Percentiles rank a stretch among this genome's conserved stretches.
Evolutionary conservation across 1,140 invertebrate genomes (phyloP).

Genomic region (Glossosoma conforme): DNA sequence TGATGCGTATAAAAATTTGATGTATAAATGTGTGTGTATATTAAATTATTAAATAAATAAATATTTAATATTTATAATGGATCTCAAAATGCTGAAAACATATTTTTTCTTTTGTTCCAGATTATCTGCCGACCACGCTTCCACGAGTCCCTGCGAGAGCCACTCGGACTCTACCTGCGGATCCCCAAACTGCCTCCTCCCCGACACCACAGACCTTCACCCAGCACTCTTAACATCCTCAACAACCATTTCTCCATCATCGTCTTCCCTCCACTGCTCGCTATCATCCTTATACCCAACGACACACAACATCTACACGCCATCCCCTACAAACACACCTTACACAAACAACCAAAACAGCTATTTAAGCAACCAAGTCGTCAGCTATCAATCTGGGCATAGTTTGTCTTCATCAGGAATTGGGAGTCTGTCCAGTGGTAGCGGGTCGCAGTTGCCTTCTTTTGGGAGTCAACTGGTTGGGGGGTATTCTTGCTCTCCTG

Average conservation of each 20-base stretch:
- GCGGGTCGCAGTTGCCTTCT: background rate
- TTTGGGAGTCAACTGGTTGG: background rate
- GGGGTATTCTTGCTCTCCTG: background rate
- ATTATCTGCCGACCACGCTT: slow-evolving; percentile 7
- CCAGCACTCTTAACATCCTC: background rate
- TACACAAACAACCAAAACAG: background rate
- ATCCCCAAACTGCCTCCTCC: slow-evolving; percentile 9
- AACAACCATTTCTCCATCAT: background rate
- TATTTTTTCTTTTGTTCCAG: slow-evolving; percentile 13
- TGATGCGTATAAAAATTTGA: no score
- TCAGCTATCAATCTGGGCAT: background rate
- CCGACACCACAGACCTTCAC: slow-evolving; percentile 5
- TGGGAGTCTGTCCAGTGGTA: background rate
- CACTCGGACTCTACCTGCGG: slow-evolving; percentile 14
- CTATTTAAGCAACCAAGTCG: background rate
- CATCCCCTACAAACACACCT: background rate
- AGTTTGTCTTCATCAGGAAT: background rate
- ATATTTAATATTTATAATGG: no score
- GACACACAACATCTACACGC: background rate
- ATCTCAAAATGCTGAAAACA: no score
- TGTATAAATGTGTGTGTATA: no score
- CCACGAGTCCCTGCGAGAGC: slow-evolving; percentile 14
- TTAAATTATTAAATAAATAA: no score
- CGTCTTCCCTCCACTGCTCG: slow-evolving; percentile 4
- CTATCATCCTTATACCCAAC: slow-evolving; percentile 1